Evolutionary conservation across 2,797 vertebrate genomes (phyloP).

Genomic region (Lutjanus argentimaculatus): DNA sequence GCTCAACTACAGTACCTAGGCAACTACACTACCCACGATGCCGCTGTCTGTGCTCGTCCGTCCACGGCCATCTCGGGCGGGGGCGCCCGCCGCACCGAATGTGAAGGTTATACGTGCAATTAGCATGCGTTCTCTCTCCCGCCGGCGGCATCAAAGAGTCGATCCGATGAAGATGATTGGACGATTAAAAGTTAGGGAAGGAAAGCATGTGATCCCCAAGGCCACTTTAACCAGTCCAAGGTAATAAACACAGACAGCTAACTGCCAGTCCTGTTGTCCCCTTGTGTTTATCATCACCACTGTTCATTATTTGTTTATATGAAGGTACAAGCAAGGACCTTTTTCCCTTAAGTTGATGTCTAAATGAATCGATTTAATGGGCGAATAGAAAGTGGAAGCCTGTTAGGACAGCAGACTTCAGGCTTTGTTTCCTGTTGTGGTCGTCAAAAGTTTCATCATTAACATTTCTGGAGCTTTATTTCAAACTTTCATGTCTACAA

Average conservation of each 20-base stretch:
- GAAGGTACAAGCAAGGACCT: background rate
- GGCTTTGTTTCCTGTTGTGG: too few species aligned
- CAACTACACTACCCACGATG: slow-evolving; percentile 70
- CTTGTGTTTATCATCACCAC: background rate
- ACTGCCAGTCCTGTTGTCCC: background rate
- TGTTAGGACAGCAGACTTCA: too few species aligned
- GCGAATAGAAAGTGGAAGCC: background rate
- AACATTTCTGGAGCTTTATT: background rate
- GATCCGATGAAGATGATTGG: slow-evolving; percentile 33
- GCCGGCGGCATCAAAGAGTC: slow-evolving; percentile 32
- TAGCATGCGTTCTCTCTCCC: slow-evolving; percentile 10
- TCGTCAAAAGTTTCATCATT: background rate
- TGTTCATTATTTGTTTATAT: background rate
- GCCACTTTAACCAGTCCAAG: slow-evolving; percentile 26
- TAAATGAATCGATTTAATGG: background rate
- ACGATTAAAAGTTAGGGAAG: slow-evolving; percentile 42
- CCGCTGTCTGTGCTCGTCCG: slow-evolving; percentile 22
- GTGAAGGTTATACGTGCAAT: slow-evolving; percentile 51
- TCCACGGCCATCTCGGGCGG: background rate
- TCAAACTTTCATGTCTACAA: background rate
- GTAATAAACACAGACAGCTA: slow-evolving; percentile 34
- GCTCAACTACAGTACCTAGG: slow-evolving; percentile 58
- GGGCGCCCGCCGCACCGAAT: background rate
- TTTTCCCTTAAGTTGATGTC: background rate
- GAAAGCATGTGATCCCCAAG: slow-evolving; percentile 29